phyloP scores from a whole-genome alignment of 2,113 vertebrate genomes.

The Chaetodon trifascialis region DNA sequence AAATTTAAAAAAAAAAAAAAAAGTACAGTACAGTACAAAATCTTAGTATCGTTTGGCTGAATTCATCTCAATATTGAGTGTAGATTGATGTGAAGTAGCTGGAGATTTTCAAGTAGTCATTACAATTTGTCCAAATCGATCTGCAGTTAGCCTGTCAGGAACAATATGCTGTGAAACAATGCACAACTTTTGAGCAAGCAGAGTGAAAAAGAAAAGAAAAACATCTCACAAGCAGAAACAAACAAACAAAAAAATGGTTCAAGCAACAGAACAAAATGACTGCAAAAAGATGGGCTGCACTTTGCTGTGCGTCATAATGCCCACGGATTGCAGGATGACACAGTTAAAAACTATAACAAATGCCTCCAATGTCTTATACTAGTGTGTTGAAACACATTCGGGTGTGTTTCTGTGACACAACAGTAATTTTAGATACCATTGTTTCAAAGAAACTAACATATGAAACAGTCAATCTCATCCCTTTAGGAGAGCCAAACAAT shows the following conservation, averaged over 20 bases:
- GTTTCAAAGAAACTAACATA: slow-evolving; percentile 55
- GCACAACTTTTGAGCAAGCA: slow-evolving; percentile 39
- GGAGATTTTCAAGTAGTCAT: slow-evolving; percentile 74
- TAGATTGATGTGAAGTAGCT: slow-evolving; percentile 68
- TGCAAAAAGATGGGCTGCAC: slow-evolving; percentile 67
- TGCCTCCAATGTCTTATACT: slow-evolving; percentile 21
- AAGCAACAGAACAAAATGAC: slow-evolving; percentile 48
- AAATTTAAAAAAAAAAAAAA: slow-evolving; percentile 32
- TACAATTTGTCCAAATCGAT: slow-evolving; percentile 54
- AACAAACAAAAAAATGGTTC: slow-evolving; percentile 4
- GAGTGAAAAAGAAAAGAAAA: slow-evolving; percentile 29
- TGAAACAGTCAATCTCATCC: slow-evolving; percentile 59
- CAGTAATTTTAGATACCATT: slow-evolving; percentile 45
- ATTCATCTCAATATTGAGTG: slow-evolving; percentile 49
- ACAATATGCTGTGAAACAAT: slow-evolving; percentile 50
- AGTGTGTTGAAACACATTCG: slow-evolving; percentile 48
- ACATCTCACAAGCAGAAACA: slow-evolving; percentile 12
- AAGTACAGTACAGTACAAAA: slow-evolving; percentile 63
- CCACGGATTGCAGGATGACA: slow-evolving; percentile 47
- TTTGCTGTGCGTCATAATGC: slow-evolving; percentile 57
- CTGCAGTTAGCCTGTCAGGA: slow-evolving; percentile 50
- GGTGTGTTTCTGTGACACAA: slow-evolving; percentile 43
- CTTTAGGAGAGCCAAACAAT: slow-evolving; percentile 48
- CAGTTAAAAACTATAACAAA: slow-evolving; percentile 35
- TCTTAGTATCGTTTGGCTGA: slow-evolving; percentile 54